Conservation (phyloP, 2,113 vertebrate genomes). For the Chlorodrepanis virens region DNA sequence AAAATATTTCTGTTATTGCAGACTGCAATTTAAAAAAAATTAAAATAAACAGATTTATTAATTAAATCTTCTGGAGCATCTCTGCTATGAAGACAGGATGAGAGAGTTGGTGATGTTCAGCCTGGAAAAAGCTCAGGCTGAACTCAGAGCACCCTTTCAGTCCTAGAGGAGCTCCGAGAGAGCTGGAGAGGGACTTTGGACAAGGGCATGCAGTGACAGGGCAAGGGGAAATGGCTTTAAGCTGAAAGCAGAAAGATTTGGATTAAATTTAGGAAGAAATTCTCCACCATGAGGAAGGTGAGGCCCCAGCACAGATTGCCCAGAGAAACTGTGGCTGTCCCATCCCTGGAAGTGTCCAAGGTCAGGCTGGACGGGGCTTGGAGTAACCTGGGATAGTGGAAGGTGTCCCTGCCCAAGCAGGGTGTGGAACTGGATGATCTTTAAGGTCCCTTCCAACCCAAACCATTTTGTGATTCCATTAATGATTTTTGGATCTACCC, state of each 20-base stretch:
- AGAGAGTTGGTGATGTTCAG: not conserved
- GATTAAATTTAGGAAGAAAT: not conserved
- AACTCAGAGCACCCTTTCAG: not conserved
- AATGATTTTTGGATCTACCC: not conserved
- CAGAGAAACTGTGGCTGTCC: not conserved
- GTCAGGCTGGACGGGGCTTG: accelerated
- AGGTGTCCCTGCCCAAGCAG: not conserved
- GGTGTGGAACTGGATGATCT: not conserved
- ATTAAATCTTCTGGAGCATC: not conserved
- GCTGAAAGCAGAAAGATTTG: not conserved
- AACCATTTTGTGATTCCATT: not conserved
- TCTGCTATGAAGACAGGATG: not conserved
- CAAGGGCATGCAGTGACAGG: not conserved
- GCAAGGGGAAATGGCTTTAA: not conserved
- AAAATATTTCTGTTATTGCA: not conserved
- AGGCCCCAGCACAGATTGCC: accelerated
- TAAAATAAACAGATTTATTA: not conserved
- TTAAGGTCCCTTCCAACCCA: not conserved
- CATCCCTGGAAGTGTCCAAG: not conserved
- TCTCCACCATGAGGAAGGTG: accelerated
- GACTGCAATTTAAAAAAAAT: not conserved
- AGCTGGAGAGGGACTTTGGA: not conserved
- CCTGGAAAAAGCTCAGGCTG: not conserved
- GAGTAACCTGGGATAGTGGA: not conserved
- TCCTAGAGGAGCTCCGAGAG: not conserved